phyloP scores from a whole-genome alignment of 2,888 invertebrate genomes.

The Nebria brevicollis region DNA sequence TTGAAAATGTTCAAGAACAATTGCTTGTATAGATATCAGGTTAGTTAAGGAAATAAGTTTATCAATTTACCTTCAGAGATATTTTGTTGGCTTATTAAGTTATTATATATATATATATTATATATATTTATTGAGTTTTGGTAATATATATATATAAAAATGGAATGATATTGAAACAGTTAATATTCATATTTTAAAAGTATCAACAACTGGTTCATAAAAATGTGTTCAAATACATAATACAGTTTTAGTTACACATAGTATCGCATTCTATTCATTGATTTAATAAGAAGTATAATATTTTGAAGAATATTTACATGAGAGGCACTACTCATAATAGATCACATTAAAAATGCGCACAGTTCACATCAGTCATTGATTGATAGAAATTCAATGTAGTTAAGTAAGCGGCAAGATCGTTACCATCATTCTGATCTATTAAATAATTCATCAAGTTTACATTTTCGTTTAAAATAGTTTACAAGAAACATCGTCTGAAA shows the following conservation, averaged over 20 bases:
- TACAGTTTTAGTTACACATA: slow-evolving; percentile 29
- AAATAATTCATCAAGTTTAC: no score
- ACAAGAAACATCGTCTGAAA: not conserved
- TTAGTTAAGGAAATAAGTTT: slow-evolving; percentile 37
- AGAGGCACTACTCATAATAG: slow-evolving; percentile 64
- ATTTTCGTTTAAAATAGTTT: no score
- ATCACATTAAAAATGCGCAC: slow-evolving; percentile 64
- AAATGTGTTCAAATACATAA: slow-evolving; percentile 43
- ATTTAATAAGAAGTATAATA: slow-evolving; percentile 36
- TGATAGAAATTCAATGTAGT: slow-evolving; percentile 2
- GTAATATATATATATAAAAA: slow-evolving; percentile 36
- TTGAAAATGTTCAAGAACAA: slow-evolving; percentile 31
- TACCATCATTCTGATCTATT: no score
- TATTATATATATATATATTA: slow-evolving; percentile 3
- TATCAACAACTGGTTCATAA: slow-evolving; percentile 45
- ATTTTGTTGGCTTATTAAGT: slow-evolving; percentile 23
- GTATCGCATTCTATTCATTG: slow-evolving; percentile 23
- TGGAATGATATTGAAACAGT: slow-evolving; percentile 45
- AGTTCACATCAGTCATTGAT: slow-evolving; percentile 38
- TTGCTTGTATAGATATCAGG: slow-evolving; percentile 31
- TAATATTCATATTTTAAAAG: slow-evolving; percentile 35
- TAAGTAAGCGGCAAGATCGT: slow-evolving; percentile 18
- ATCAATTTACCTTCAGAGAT: slow-evolving; percentile 37
- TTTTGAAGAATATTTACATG: slow-evolving; percentile 56
- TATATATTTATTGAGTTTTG: slow-evolving; percentile 30